These are phyloP conservation scores for Peromyscus attwateri DNA, from an alignment of 2,797 vertebrate genomes.

Conservation along the genomic window DNA sequence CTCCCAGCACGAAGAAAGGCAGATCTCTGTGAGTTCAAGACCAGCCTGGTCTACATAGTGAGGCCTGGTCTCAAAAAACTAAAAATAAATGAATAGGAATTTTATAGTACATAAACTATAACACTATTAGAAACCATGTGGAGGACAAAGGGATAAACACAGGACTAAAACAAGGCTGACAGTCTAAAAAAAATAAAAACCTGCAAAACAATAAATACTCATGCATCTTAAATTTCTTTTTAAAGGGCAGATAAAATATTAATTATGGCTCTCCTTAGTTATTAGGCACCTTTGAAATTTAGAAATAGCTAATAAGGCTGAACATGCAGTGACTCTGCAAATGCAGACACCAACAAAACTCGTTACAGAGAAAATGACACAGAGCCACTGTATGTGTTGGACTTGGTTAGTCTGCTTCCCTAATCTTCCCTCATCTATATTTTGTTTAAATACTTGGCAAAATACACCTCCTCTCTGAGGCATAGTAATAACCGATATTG, in stretches of 20 bases:
- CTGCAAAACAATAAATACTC: not conserved
- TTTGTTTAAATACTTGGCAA: conserved; percentile 30
- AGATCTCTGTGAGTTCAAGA: not conserved
- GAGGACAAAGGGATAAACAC: not conserved
- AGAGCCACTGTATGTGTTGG: not conserved
- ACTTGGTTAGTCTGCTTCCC: not conserved
- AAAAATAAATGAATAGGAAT: not conserved
- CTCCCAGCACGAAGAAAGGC: not conserved
- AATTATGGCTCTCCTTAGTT: not conserved
- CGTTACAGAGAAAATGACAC: not conserved
- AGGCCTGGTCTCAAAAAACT: not conserved
- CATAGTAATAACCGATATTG: conserved; percentile 48
- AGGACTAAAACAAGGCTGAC: not conserved
- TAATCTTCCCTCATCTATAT: not conserved
- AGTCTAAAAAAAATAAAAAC: not conserved
- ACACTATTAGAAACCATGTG: not conserved
- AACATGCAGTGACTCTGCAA: not conserved
- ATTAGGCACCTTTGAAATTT: not conserved
- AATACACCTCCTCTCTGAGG: not conserved
- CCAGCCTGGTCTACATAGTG: not conserved
- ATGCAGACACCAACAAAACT: conserved; percentile 1
- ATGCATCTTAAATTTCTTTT: not conserved
- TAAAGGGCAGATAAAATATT: not conserved
- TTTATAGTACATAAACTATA: not conserved
- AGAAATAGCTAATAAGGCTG: not conserved